These are phyloP conservation scores for Abramis brama DNA, from an alignment of 2,113 vertebrate species.

Conservation along the genomic window DNA sequence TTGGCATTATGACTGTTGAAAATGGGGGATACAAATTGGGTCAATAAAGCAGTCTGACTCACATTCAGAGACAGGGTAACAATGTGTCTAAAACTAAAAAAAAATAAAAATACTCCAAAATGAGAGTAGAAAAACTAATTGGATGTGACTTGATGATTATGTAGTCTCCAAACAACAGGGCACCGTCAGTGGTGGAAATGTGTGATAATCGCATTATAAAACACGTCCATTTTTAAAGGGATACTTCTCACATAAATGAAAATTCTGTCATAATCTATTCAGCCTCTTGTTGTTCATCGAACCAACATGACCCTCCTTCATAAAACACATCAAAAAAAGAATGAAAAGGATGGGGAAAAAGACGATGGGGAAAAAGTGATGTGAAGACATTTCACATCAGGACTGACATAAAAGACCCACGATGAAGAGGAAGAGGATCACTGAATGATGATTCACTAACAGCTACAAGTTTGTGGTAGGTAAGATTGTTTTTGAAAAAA, in stretches of 20 bases:
- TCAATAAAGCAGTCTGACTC: constrained; percentile 20
- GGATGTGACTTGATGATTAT: neutral
- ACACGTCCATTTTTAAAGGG: neutral
- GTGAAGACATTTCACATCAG: too few species aligned
- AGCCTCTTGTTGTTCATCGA: neutral
- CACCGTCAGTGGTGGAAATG: neutral
- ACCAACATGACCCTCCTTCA: neutral
- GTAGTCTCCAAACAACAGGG: neutral
- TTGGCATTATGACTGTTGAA: neutral
- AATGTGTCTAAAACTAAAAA: neutral
- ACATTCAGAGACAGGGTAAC: neutral
- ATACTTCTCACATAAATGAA: neutral
- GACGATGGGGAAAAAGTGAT: neutral
- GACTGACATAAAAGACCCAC: neutral
- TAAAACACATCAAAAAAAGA: neutral
- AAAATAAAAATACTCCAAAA: neutral
- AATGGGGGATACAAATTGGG: constrained; percentile 4
- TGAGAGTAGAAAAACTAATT: neutral
- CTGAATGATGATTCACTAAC: neutral
- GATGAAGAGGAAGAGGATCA: neutral
- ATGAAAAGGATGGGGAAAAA: neutral
- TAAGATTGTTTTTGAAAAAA: neutral
- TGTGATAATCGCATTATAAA: constrained; percentile 2
- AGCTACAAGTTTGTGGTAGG: neutral
- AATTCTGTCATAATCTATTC: neutral